phyloP scores from a whole-genome alignment of 2,113 vertebrate genomes.

The Plestiodon gilberti region DNA sequence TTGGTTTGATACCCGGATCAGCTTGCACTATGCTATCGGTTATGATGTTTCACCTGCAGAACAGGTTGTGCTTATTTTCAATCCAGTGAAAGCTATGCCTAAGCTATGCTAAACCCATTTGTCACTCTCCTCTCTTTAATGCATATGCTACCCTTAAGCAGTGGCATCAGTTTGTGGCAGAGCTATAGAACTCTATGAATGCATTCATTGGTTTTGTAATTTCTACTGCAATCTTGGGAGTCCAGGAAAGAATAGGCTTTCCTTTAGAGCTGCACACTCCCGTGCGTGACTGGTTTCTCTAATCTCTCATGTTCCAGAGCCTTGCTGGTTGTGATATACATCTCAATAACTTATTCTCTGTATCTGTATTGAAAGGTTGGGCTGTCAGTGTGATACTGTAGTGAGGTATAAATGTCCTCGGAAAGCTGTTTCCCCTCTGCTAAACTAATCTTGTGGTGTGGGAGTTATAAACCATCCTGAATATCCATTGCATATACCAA shows the following conservation, averaged over 20 bases:
- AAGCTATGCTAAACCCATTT: constrained; percentile 1
- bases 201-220: background rate
- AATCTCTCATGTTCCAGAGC: background rate
- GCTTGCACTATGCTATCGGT: background rate
- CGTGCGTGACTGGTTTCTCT: background rate
- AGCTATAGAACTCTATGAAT: background rate
- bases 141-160: background rate
- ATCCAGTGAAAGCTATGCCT: background rate
- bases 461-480: background rate
- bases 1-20: background rate
- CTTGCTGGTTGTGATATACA: background rate
- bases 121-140: background rate
- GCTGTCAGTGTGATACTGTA: background rate
- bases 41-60: background rate
- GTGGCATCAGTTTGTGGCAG: background rate
- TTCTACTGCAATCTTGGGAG: rapidly evolving
- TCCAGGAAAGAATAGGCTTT: background rate
- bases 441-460: rapidly evolving
- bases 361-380: background rate
- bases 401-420: constrained; percentile 19
- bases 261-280: background rate
- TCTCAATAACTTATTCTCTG: background rate
- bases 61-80: constrained; percentile 1
- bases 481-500: rapidly evolving
- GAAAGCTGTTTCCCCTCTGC: rapidly evolving